Conservation (phyloP, 2,797 vertebrate species). For the Tapirus indicus region DNA sequence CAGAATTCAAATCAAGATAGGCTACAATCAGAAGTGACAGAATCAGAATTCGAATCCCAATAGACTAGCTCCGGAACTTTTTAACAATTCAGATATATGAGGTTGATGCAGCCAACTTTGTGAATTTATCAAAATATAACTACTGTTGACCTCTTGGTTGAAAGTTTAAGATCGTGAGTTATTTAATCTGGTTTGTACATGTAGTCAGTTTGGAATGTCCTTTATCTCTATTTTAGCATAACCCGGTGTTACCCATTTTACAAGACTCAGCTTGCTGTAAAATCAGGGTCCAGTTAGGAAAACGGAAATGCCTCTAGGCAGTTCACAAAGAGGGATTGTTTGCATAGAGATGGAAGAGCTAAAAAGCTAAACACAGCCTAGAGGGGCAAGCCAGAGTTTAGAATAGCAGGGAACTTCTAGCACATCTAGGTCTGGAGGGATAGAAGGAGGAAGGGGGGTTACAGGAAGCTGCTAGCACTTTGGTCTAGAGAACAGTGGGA, state of each 20-base stretch:
- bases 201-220: conserved; percentile 40
- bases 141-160: background rate
- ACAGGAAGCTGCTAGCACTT: background rate
- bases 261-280: conserved; percentile 50
- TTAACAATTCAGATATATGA: background rate
- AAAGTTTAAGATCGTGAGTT: conserved; percentile 39
- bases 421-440: background rate
- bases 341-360: background rate
- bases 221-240: conserved; percentile 66
- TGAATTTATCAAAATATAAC: background rate
- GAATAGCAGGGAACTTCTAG: background rate
- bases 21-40: background rate
- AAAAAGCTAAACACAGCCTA: background rate
- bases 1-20: background rate
- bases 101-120: background rate
- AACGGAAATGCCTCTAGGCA: conserved; percentile 10
- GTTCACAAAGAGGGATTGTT: background rate
- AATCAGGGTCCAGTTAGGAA: conserved; percentile 31
- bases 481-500: background rate
- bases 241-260: conserved; percentile 49
- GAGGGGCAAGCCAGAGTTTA: background rate
- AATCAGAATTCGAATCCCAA: background rate
- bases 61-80: background rate
- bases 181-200: conserved; percentile 38
- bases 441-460: fast-evolving